Evolutionary conservation across 2,888 invertebrate genomes (phyloP).

Genomic region (Pammene aurita): DNA sequence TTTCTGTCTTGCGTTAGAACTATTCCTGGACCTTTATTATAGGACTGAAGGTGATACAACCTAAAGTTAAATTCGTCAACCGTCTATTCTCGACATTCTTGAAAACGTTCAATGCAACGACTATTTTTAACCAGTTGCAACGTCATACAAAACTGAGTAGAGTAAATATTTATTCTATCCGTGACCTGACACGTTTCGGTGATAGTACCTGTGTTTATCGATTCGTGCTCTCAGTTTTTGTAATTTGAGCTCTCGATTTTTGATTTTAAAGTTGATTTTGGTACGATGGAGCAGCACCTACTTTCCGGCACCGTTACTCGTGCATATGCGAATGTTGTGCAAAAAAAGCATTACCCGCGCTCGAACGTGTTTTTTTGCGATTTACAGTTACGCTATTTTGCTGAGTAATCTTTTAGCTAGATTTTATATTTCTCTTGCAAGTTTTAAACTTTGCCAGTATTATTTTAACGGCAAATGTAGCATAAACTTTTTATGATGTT

Average conservation of each 20-base stretch:
- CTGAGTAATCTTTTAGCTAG: slow-evolving; percentile 42
- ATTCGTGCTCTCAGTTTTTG: slow-evolving; percentile 18
- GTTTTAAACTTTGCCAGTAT: slow-evolving; percentile 23
- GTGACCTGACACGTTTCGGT: slow-evolving; percentile 27
- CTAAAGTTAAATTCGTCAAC: slow-evolving; percentile 72
- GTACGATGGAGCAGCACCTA: slow-evolving; percentile 45
- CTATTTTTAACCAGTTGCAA: slow-evolving; percentile 50
- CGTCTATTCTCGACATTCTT: slow-evolving; percentile 70
- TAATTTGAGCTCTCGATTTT: slow-evolving; percentile 24
- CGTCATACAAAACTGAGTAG: slow-evolving; percentile 16
- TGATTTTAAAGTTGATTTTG: slow-evolving; percentile 45
- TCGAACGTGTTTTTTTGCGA: slow-evolving; percentile 55
- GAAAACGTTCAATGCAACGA: slow-evolving; percentile 69
- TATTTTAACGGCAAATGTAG: slow-evolving; percentile 44
- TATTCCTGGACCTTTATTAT: slow-evolving; percentile 74
- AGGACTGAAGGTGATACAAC: slow-evolving; percentile 75
- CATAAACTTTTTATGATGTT: slow-evolving; percentile 44
- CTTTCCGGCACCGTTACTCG: slow-evolving; percentile 60
- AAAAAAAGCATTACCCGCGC: slow-evolving; percentile 57
- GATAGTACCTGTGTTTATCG: slow-evolving; percentile 34
- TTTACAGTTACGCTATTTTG: slow-evolving; percentile 61
- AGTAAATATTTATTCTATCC: slow-evolving; percentile 32
- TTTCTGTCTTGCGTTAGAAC: slow-evolving; percentile 64
- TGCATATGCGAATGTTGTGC: slow-evolving; percentile 55
- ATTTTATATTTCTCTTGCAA: slow-evolving; percentile 34